Percentiles rank a stretch among this genome's conserved stretches.
Conservation (phyloP, 2,113 vertebrate species). For the Malurus alboscapulatus region DNA sequence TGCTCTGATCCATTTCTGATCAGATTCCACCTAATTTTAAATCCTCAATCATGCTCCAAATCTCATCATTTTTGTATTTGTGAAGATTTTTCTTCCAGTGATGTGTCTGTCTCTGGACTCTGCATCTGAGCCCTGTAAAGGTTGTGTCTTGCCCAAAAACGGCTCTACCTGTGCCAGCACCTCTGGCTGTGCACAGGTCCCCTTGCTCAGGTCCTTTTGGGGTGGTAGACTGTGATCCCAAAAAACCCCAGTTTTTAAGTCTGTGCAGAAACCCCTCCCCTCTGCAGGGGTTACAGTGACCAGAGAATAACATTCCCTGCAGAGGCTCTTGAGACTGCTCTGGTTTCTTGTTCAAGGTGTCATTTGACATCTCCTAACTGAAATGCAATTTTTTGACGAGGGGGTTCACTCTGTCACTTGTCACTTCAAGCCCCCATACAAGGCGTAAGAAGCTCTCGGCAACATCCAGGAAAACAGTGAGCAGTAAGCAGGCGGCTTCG, state of each 20-base stretch:
- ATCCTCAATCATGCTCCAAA: neutral
- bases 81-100: neutral
- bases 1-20: neutral
- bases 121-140: neutral
- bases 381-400: neutral
- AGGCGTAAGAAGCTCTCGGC: neutral
- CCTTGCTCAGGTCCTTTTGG: neutral
- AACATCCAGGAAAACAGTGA: neutral
- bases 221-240: neutral
- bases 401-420: neutral
- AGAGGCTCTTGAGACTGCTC: neutral
- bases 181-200: rapidly evolving
- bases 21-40: neutral
- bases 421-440: neutral
- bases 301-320: neutral
- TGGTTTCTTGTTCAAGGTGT: neutral
- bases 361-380: neutral
- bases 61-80: neutral
- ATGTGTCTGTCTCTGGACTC: neutral
- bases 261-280: neutral
- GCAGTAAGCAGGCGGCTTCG: neutral
- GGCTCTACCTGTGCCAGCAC: rapidly evolving
- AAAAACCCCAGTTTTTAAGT: neutral
- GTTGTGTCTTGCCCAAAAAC: neutral
- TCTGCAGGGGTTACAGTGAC: neutral